phyloP scores from a whole-genome alignment of 2,113 vertebrate species.

The Struthidea cinerea region DNA sequence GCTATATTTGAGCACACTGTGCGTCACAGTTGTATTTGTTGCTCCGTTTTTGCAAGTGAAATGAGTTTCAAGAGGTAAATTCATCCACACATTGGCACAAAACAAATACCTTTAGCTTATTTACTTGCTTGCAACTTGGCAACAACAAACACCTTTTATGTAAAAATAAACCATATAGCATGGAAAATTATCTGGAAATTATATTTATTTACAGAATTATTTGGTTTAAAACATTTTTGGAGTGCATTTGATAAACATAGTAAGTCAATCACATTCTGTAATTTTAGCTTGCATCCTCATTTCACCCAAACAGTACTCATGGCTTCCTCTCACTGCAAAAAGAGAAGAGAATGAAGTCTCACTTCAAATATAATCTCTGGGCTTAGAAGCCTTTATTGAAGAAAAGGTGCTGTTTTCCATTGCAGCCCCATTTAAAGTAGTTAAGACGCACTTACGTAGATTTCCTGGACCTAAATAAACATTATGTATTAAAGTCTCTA shows the following conservation, averaged over 20 bases:
- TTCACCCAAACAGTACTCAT: background rate
- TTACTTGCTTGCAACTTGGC: background rate
- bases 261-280: background rate
- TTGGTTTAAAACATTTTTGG: slow-evolving; percentile 5
- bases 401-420: slow-evolving; percentile 26
- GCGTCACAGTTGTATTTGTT: background rate
- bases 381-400: background rate
- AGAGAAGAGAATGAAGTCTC: background rate
- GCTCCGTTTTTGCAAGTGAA: background rate
- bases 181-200: slow-evolving; percentile 2
- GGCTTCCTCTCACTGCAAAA: background rate
- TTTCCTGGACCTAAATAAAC: slow-evolving; percentile 9
- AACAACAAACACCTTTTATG: background rate
- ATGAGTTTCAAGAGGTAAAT: background rate
- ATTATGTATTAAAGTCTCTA: background rate
- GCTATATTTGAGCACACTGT: background rate
- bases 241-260: background rate
- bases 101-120: background rate
- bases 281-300: background rate
- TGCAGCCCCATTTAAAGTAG: background rate
- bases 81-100: background rate
- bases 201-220: background rate
- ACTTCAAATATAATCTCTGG: slow-evolving; percentile 27
- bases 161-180: background rate
- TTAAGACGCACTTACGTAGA: slow-evolving; percentile 6